Evolutionary conservation across 2,113 vertebrate species (phyloP), one percentile per base, ranked within the genome.

Genomic region (Limanda limanda): DNA sequence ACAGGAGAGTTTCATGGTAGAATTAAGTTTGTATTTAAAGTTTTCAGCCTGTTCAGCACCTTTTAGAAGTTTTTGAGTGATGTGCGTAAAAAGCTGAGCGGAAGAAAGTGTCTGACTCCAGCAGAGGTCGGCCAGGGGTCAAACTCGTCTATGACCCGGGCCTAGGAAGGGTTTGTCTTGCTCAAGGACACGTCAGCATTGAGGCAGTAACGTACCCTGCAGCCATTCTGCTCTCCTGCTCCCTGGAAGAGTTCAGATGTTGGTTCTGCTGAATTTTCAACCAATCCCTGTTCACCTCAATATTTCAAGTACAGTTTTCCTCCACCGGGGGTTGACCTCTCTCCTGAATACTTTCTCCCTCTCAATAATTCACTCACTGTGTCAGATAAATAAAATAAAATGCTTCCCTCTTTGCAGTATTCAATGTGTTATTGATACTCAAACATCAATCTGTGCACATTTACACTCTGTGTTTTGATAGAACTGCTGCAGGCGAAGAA

Each of bases 371-470:
- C 35, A 52, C 45, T n/a, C 20, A n/a, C 21, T 5, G 13, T 18
- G 54, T 61, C 25, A 57, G 55, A 70, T 51, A 57, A 6, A 52
- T 45, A 57, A 64, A 74, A 47, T 23, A 27, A 27, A 31, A 37
- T 10, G 12, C 21, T 14, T 75, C 45, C 48, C 25, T 37, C 35
- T 2, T 37, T 10, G 35, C 7, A 37, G 9, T 37, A 37, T 37
- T 25, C 45, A 35, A 40, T 0, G n/a, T 35, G 14, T 9, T 65
- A 4, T 72, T 52, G 37, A 65, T 48, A 68, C 2, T 64, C n/a
- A 69, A 67, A 57, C 68, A 62, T 70, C 58, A 60, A 31, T 68
- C 83, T 68, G 60, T 52, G 37, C 18, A 23, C 9, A 3, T 63
- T 66, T 51, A 54, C 45, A 47, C 35, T 37, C 24, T 10, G 5